A percentile compares a stretch with the other conserved stretches of the same genome.
phyloP scores from a whole-genome alignment of 2,888 invertebrate species.

The Trilocha varians region DNA sequence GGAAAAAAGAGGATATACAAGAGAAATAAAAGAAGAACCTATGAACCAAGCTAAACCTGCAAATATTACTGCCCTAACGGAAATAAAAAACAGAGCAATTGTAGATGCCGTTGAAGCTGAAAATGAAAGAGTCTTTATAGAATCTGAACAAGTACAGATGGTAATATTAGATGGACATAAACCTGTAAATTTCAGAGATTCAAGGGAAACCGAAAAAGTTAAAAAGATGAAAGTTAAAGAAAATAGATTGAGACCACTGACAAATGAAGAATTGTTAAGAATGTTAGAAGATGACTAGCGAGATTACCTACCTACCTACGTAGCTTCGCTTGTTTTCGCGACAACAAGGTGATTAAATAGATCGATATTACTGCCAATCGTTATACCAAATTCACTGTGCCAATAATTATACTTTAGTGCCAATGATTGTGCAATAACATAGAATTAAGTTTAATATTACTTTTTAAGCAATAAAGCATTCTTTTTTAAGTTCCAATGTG shows the following conservation, averaged over 20 bases:
- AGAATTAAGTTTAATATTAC: conserved; percentile 16
- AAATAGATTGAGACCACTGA: conserved; percentile 15
- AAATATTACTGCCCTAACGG: conserved; percentile 15
- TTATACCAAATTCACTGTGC: conserved; percentile 16
- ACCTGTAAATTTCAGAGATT: conserved; percentile 13
- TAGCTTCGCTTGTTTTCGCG: conserved; percentile 11
- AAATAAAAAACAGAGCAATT: conserved; percentile 18
- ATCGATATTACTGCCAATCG: conserved; percentile 12
- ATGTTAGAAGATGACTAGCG: conserved; percentile 15
- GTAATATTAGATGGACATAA: conserved; percentile 14
- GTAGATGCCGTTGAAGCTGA: conserved; percentile 9
- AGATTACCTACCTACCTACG: conserved; percentile 11
- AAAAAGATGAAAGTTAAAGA: conserved; percentile 10
- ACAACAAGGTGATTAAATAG: conserved; percentile 12
- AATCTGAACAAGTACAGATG: conserved; percentile 15
- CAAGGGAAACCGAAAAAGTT: conserved; percentile 14
- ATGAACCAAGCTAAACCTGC: conserved; percentile 15
- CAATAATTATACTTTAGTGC: conserved; percentile 17
- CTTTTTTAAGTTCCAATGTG: conserved; percentile 11
- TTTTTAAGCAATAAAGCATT: conserved; percentile 16
- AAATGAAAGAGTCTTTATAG: conserved; percentile 6
- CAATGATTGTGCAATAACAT: conserved; percentile 17
- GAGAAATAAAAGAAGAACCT: conserved; percentile 15
- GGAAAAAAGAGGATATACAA: conserved; percentile 12
- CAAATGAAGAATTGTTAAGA: conserved; percentile 17